Evolutionary conservation across 1,140 invertebrate species (phyloP).

Genomic region (Epicauta chinensis): DNA sequence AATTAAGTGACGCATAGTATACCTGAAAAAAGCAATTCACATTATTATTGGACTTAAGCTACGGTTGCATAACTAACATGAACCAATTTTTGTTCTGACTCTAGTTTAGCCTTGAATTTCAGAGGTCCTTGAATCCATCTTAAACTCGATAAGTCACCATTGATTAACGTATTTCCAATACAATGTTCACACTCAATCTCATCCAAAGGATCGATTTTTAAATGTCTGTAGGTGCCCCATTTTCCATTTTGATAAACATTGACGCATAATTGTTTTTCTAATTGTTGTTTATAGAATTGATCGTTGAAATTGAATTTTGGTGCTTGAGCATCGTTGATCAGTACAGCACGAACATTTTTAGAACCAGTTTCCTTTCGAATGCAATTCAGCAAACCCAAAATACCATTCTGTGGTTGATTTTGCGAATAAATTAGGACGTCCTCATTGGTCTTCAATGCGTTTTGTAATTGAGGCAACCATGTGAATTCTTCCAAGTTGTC

Average conservation of each 20-base stretch:
- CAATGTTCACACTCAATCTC: conserved; percentile 54
- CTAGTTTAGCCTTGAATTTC: conserved; percentile 91
- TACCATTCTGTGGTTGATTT: conserved; percentile 60
- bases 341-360: conserved; percentile 49
- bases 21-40: conserved; percentile 58
- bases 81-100: conserved; percentile 54
- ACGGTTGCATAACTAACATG: no score
- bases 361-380: conserved; percentile 62
- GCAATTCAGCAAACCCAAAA: conserved; percentile 77
- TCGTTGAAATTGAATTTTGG: conserved; percentile 57
- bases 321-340: conserved; percentile 61
- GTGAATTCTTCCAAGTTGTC: neutral
- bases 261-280: conserved; percentile 55
- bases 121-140: conserved; percentile 85
- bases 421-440: conserved; percentile 54
- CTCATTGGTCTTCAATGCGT: conserved; percentile 48
- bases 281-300: conserved; percentile 54
- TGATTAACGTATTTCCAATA: conserved; percentile 68
- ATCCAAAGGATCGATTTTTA: conserved; percentile 25
- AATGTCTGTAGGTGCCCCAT: conserved; percentile 57
- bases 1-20: conserved; percentile 38
- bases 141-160: conserved; percentile 80
- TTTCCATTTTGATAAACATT: conserved; percentile 57
- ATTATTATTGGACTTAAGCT: no score
- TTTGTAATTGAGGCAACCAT: conserved; percentile 51